A percentile compares a stretch with the other conserved stretches of the same genome.
phyloP scores from a whole-genome alignment of 2,113 vertebrate species.

The Ailurus styani region DNA sequence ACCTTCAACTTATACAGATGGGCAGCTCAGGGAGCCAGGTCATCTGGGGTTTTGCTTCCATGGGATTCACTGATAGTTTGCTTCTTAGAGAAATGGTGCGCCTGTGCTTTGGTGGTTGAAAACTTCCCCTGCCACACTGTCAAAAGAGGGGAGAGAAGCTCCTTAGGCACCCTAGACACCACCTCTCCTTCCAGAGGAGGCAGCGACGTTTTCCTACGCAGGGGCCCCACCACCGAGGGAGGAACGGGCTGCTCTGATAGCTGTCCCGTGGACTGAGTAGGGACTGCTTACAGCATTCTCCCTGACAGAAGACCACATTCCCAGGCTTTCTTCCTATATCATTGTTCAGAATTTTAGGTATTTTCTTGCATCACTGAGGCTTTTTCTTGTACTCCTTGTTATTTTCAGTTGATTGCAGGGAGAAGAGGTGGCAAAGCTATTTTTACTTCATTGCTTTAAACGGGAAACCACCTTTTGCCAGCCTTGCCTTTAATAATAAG shows the following conservation, averaged over 20 bases:
- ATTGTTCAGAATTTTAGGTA: background rate
- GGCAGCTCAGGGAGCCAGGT: background rate
- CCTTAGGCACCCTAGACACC: background rate
- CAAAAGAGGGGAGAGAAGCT: background rate
- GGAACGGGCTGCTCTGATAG: background rate
- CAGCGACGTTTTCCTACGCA: background rate
- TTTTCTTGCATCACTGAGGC: background rate
- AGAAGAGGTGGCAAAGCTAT: background rate
- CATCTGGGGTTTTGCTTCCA: background rate
- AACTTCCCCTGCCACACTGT: background rate
- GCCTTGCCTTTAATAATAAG: background rate
- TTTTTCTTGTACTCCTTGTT: background rate
- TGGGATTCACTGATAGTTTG: background rate
- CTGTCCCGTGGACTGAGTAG: too few species aligned
- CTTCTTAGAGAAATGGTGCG: background rate
- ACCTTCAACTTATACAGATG: background rate
- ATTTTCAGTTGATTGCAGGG: background rate
- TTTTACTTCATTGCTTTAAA: conserved; percentile 4
- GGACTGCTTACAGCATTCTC: background rate
- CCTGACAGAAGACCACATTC: background rate
- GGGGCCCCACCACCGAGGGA: background rate
- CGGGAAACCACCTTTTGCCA: background rate
- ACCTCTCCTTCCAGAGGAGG: background rate
- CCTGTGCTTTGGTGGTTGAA: background rate
- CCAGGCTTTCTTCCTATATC: background rate